phyloP scores from a whole-genome alignment of 2,797 vertebrate species.

The Hybognathus amarus region DNA sequence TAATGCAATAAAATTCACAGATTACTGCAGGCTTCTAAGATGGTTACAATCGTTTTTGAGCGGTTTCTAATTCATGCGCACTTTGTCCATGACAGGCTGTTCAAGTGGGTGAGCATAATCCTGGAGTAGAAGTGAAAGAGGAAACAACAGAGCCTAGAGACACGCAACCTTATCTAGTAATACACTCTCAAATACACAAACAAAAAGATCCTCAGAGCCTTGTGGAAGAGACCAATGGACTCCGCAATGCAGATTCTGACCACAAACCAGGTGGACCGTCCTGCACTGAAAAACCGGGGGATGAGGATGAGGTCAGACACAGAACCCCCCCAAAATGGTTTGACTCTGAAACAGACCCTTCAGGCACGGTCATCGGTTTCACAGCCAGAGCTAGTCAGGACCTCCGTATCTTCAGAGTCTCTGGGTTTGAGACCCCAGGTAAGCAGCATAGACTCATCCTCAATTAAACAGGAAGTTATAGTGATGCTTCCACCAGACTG shows the following conservation, averaged over 20 bases:
- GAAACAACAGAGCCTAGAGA: conserved; percentile 47
- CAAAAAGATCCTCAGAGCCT: conserved; percentile 51
- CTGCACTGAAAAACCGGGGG: conserved; percentile 19
- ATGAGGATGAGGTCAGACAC: conserved; percentile 42
- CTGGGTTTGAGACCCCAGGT: conserved; percentile 52
- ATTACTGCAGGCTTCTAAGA: not conserved
- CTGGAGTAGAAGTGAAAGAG: conserved; percentile 49
- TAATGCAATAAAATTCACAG: not conserved
- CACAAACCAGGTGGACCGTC: conserved; percentile 33
- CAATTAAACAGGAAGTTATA: conserved; percentile 75
- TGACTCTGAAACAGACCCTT: conserved; percentile 49
- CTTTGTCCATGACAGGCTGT: conserved; percentile 35
- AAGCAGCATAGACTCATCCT: conserved; percentile 51
- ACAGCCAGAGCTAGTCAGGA: conserved; percentile 44
- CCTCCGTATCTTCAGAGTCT: conserved; percentile 53
- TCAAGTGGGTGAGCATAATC: conserved; percentile 24
- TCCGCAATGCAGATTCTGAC: conserved; percentile 57
- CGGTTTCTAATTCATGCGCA: not conserved
- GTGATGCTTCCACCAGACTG: conserved; percentile 62
- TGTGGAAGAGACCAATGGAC: conserved; percentile 47
- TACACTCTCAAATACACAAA: conserved; percentile 57
- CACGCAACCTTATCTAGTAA: conserved; percentile 44
- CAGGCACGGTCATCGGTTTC: conserved; percentile 40
- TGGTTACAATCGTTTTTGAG: not conserved
- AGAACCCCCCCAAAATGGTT: conserved; percentile 43